Evolutionary conservation across 2,888 invertebrate species (phyloP), one percentile per base, ranked within the genome.

Genomic region (Strigamia crassipes): DNA sequence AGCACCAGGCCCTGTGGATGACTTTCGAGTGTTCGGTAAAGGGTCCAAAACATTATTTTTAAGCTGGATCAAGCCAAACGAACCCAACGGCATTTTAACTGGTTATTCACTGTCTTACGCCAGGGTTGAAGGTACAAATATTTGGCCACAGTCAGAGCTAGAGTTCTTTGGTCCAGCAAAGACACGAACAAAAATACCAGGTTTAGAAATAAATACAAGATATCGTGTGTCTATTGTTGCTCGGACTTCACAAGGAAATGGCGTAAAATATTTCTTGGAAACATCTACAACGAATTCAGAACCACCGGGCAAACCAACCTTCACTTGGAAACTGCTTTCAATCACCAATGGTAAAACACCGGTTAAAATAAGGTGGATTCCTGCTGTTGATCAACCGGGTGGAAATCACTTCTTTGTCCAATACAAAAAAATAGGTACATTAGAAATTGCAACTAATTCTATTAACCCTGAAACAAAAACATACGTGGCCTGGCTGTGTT

Each of bases 21-120:
- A 92, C 3, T 90, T 97, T 84, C 94, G 94, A 85, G 96, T 94
- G 0, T 92, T 92, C 85, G 95, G 96, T 0, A 90, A 97, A 86
- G 97, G 97, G 4, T 94, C 96, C 0, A 95, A 94, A 0, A 95
- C 96, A 0, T 92, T 98, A 87, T 91, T 93, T 84, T 89, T 98
- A n/a, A 91, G 91, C 34, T 99, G 99, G 99, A 93, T 94, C 86
- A 93, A 92, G 86, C 99, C 99, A 0, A 91, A 94, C 66, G 93
- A 95, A 86, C 93, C 95, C 12, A 99, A 99, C 88, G 99, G 99
- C 31, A 91, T 92, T 82, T 89, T 99, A 0, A 94, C 93, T 1
- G 97, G 97, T 1, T 99, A 98, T 89, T 93, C 94, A 87, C 93
- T 99, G 85, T 95, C 94, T 87, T 98, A 96, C 88, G 93, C 94